These are phyloP conservation scores for Philantomba maxwellii DNA, from an alignment of 2,113 vertebrate species.

Conservation along the genomic window DNA sequence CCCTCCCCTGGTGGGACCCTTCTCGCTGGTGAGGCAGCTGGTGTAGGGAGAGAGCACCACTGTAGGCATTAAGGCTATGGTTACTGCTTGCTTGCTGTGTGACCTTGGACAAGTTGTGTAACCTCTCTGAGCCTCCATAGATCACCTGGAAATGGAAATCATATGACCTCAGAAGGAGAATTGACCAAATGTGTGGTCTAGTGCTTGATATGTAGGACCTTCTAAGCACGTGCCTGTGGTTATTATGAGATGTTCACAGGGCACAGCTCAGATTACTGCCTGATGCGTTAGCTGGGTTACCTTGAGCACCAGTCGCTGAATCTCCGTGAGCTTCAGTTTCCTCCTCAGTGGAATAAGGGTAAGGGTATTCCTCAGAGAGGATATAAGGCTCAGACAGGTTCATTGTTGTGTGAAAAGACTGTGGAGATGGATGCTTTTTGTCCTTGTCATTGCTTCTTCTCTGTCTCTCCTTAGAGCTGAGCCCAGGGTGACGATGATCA, in stretches of 20 bases:
- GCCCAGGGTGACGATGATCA: background rate
- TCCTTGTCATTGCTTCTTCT: background rate
- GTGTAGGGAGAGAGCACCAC: background rate
- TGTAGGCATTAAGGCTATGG: background rate
- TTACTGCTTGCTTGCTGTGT: background rate
- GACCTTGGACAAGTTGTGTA: background rate
- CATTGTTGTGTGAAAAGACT: background rate
- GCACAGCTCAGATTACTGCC: background rate
- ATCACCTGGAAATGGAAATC: background rate
- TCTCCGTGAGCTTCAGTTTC: background rate
- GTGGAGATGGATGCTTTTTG: background rate
- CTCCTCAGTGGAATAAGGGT: background rate
- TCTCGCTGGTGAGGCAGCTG: background rate
- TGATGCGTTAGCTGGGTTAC: too few species aligned
- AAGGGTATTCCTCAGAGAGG: background rate
- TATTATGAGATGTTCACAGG: background rate
- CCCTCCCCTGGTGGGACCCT: background rate
- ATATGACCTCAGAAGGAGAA: background rate
- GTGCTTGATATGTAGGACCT: background rate
- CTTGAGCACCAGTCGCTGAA: background rate
- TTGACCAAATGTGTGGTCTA: background rate
- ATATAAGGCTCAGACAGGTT: background rate
- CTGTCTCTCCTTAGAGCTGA: background rate
- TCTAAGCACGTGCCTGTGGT: background rate
- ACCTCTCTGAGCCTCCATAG: background rate